phyloP scores from a whole-genome alignment of 2,113 vertebrate genomes.

The Cyprinus carpio region DNA sequence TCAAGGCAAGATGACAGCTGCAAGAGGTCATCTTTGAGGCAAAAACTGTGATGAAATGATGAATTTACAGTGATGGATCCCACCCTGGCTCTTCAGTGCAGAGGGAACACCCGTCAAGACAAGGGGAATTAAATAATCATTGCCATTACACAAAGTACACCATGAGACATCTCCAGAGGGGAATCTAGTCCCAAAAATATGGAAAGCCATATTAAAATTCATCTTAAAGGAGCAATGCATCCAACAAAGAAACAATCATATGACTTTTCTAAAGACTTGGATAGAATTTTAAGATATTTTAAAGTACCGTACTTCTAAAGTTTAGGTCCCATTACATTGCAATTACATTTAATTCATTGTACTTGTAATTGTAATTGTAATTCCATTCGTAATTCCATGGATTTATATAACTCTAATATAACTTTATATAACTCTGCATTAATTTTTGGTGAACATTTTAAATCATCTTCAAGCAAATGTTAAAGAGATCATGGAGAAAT shows the following conservation, averaged over 20 bases:
- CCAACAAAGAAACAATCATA: not conserved
- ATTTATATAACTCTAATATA: no score
- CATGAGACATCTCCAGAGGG: constrained; percentile 3
- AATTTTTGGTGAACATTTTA: not conserved
- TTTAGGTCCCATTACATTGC: no score
- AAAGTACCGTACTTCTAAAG: not conserved
- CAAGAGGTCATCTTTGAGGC: constrained; percentile 72
- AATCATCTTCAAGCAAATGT: not conserved
- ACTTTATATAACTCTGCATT: no score
- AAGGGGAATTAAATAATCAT: constrained; percentile 1
- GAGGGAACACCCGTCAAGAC: not conserved
- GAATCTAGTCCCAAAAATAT: not conserved
- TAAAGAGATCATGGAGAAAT: not conserved
- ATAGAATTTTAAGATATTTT: not conserved
- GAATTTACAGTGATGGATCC: constrained; percentile 66
- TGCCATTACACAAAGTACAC: not conserved
- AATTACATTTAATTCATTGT: no score
- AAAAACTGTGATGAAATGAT: constrained; percentile 60
- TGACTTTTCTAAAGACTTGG: not conserved
- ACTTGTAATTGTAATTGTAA: no score
- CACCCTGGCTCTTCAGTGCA: constrained; percentile 51
- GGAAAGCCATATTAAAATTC: not conserved
- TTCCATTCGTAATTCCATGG: no score
- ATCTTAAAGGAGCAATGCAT: not conserved
- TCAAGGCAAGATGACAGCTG: constrained; percentile 48